These are phyloP conservation scores for Dione vanillae DNA, from an alignment of 2,888 invertebrate species.

Conservation along the genomic window DNA sequence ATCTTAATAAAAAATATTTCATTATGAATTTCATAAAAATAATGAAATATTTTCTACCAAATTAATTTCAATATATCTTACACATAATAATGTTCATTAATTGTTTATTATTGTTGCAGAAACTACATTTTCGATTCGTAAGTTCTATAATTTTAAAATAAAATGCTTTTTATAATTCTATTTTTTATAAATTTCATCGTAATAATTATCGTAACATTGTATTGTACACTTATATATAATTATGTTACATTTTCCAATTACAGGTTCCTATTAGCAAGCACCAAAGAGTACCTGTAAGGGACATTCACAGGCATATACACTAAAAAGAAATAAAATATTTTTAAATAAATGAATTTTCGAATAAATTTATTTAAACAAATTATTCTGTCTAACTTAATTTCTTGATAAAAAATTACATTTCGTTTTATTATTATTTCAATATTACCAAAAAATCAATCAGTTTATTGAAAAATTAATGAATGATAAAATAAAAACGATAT, in stretches of 20 bases:
- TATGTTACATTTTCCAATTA: background rate
- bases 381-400: background rate
- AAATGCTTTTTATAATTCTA: too few species aligned
- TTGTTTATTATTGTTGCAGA: slow-evolving; percentile 21
- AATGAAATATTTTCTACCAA: too few species aligned
- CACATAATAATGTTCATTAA: background rate
- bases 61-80: too few species aligned
- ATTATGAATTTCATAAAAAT: background rate
- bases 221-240: background rate
- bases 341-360: background rate
- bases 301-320: background rate
- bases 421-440: too few species aligned
- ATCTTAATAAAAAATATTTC: background rate
- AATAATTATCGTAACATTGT: background rate
- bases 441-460: too few species aligned
- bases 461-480: too few species aligned
- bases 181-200: too few species aligned
- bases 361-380: background rate
- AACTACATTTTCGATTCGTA: slow-evolving; percentile 33
- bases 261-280: slow-evolving; percentile 3
- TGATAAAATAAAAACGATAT: too few species aligned
- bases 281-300: background rate
- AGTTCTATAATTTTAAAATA: slow-evolving; percentile 20
- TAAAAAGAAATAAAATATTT: slow-evolving; percentile 8
- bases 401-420: background rate